Conservation (phyloP, 2,888 invertebrate genomes). For the Drosophila stalkeri region DNA sequence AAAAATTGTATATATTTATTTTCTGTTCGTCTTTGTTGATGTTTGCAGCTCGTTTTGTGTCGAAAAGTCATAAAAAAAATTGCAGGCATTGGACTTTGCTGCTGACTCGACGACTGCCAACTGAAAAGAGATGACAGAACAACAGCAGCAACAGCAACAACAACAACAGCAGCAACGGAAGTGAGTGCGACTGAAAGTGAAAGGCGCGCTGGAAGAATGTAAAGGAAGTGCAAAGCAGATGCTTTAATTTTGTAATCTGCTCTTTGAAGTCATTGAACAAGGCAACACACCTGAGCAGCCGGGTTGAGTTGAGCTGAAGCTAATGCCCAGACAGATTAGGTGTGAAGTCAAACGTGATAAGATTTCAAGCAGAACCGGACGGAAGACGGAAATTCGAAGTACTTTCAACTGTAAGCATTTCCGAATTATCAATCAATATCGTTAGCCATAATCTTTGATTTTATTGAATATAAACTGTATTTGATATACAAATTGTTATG, state of each 20-base stretch:
- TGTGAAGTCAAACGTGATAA: neutral
- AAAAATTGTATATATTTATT: slow-evolving; percentile 38
- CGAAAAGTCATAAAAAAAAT: slow-evolving; percentile 60
- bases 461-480: neutral
- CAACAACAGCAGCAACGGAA: slow-evolving; percentile 38
- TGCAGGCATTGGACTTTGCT: slow-evolving; percentile 73
- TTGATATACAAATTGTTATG: neutral
- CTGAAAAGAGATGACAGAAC: slow-evolving; percentile 26
- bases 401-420: neutral
- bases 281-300: neutral
- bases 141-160: slow-evolving; percentile 18
- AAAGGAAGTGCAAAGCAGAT: slow-evolving; percentile 62
- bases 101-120: slow-evolving; percentile 23
- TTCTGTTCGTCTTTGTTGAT: slow-evolving; percentile 47
- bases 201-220: slow-evolving; percentile 59
- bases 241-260: slow-evolving; percentile 15
- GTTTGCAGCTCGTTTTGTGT: slow-evolving; percentile 53
- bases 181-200: slow-evolving; percentile 66
- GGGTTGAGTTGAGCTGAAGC: slow-evolving; percentile 5
- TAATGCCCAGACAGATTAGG: slow-evolving; percentile 5
- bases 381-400: neutral
- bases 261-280: slow-evolving; percentile 20
- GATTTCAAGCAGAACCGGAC: neutral
- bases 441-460: neutral
- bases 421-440: neutral